These are phyloP conservation scores for Sarcophaga caerulescens DNA, from an alignment of 2,888 invertebrate genomes.

Conservation along the genomic window DNA sequence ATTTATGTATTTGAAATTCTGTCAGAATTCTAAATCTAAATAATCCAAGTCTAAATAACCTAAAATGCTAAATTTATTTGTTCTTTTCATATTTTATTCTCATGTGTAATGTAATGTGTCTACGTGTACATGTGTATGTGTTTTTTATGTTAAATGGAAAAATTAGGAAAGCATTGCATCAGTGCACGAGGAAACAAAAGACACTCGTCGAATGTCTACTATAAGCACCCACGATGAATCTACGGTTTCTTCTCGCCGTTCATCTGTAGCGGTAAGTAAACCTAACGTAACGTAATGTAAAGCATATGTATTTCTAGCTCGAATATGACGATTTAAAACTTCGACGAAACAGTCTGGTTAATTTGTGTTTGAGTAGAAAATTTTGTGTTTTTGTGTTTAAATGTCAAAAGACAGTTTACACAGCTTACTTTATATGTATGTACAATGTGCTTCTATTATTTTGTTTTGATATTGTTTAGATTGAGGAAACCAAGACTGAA, in stretches of 20 bases:
- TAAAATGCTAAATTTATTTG: no score
- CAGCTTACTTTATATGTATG: neutral
- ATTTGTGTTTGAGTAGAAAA: no score
- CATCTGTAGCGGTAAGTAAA: conserved; percentile 76
- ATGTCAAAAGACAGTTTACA: no score
- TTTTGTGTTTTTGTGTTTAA: no score
- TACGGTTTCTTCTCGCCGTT: conserved; percentile 75
- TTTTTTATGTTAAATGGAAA: neutral
- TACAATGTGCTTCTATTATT: neutral
- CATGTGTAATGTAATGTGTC: no score
- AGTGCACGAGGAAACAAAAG: conserved; percentile 75
- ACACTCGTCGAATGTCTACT: conserved; percentile 75
- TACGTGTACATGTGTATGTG: neutral
- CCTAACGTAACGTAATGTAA: neutral
- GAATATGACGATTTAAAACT: no score
- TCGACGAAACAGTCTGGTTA: no score
- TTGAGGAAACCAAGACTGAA: conserved; percentile 74
- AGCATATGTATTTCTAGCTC: neutral
- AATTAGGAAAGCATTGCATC: conserved; percentile 71
- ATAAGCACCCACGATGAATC: conserved; percentile 73
- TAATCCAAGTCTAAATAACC: no score
- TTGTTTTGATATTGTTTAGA: conserved; percentile 57
- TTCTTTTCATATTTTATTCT: neutral
- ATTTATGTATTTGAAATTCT: no score
- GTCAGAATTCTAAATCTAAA: no score